Base-by-base conservation (phyloP, 2,888 invertebrate species). In the Drosophila aldrichi region DNA sequence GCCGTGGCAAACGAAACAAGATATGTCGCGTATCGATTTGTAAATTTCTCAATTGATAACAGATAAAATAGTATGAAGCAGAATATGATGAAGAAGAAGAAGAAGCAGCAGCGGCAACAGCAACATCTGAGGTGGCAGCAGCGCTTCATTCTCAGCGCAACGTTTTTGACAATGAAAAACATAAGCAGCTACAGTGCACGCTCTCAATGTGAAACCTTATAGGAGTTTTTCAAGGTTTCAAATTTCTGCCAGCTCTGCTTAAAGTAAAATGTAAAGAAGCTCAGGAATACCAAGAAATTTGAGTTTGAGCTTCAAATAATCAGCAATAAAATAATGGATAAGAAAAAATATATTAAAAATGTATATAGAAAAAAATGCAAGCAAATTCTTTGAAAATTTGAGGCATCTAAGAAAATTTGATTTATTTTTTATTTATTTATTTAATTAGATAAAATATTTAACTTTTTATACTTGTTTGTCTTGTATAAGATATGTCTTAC, bases 11-110 rank as follows among this genome's bases (percentile, higher is more conserved):
- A 25, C 22, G 54, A 59, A 34, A 54, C 40, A 65, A 79, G 90
- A 90, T 90, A 75, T 58, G 57, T 18, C 65, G 65, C 38, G 52
- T 77, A 91, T 91, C 88, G 90, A 91, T 91, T 90, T 91, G 90
- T 90, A 88, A 90, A 90, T 86, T 90, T 83, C 81, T 29, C 67
- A 72, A 55, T 79, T 79, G 88, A 89, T 90, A 90, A 90, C 60
- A 76, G 82, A 82, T 75, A 78, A 76, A 66, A 55, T 20, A 9
- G 32, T 18, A n/a, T 10, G n/a, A 14, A 14, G 40, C 18, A 18
- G 40, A 29, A 40, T 14, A 22, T 36, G 32, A 8, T 20, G 41
- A 10, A 58, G 60, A 62, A 70, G 36, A 38, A 9, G 36, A 8
- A 36, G 22, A 3, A 22, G 32, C 0, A 3, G 18, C 6, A 32